Conservation (phyloP, 2,113 vertebrate species). For the Albula glossodonta region DNA sequence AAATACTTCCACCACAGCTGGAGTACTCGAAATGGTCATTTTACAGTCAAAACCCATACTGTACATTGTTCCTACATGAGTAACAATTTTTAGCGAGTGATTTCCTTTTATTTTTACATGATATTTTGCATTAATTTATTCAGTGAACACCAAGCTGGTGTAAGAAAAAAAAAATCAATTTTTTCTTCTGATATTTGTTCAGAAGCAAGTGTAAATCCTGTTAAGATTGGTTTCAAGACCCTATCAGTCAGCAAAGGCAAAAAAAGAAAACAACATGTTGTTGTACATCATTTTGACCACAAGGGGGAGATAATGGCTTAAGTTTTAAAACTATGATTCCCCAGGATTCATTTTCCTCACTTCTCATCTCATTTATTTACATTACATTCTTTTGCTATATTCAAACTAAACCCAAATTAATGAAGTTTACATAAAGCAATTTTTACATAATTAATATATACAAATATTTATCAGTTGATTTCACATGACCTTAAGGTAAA, state of each 20-base stretch:
- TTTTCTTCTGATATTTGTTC: too few species aligned
- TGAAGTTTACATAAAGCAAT: background rate
- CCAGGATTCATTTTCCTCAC: background rate
- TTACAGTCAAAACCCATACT: too few species aligned
- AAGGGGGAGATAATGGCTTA: slow-evolving; percentile 34
- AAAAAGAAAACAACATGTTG: background rate
- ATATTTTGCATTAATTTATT: too few species aligned
- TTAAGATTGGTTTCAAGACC: background rate
- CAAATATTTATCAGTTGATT: background rate
- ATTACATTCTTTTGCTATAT: background rate
- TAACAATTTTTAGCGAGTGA: too few species aligned
- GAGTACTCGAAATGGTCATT: too few species aligned
- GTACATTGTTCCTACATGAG: too few species aligned
- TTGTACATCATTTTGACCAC: slow-evolving; percentile 26
- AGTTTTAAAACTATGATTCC: background rate
- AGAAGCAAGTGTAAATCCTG: too few species aligned
- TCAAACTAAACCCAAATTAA: background rate
- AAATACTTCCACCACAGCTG: too few species aligned
- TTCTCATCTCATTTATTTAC: background rate
- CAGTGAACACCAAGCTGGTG: too few species aligned
- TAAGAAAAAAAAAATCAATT: too few species aligned
- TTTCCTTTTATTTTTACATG: too few species aligned
- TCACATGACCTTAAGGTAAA: background rate
- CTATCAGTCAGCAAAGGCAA: background rate
- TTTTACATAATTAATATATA: background rate